Evolutionary conservation across 1,140 invertebrate genomes (phyloP), one percentile per base, ranked within the genome.

Genomic region (Drosophila cardini): DNA sequence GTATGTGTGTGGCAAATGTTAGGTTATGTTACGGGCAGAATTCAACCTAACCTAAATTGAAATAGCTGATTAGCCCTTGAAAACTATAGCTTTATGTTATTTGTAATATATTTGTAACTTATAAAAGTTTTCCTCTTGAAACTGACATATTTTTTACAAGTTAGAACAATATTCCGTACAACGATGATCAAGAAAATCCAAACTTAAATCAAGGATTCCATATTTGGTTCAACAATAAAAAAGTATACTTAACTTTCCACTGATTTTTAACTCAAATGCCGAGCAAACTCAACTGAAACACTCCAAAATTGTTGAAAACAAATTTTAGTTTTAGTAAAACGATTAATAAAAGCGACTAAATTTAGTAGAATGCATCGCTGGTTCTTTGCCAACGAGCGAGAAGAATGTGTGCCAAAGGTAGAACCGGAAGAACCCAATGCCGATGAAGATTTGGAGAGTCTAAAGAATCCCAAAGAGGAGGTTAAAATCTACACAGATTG

Each of bases 361-460:
- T 46, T 46, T 61, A 43, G 6, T 30, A 10, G 11, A 50, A 90
- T 90, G 89, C 87, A 87, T 60, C 89, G 89, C 50, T 90, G 89
- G 89, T 90, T 90, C 55, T 90, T 85, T 67, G 87, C 80, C 26
- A 81, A 67, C 36, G 87, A 90, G 16, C 61, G 74, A 8, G 78
- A 84, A 45, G 62, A 62, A 13, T 90, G 87, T 36, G 60, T 34
- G 6, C 42, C 38, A 0, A 64, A 45, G 18, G 6, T 26, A 4
- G 13, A 32, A 6, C 18, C 9, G 10, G 42, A 71, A 2, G 26
- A 18, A 2, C 1, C 11, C 0, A n/a, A 7, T 15, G 30, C 9
- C 11, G 7, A 3, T 9, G 4, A 13, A 1, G 7, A 38, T 3
- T 4, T 5, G 7, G 4, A 18, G 0, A 8, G 4, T 0, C 26